Evolutionary conservation across 2,888 invertebrate species (phyloP).

Genomic region (Caenorhabditis uteleia): DNA sequence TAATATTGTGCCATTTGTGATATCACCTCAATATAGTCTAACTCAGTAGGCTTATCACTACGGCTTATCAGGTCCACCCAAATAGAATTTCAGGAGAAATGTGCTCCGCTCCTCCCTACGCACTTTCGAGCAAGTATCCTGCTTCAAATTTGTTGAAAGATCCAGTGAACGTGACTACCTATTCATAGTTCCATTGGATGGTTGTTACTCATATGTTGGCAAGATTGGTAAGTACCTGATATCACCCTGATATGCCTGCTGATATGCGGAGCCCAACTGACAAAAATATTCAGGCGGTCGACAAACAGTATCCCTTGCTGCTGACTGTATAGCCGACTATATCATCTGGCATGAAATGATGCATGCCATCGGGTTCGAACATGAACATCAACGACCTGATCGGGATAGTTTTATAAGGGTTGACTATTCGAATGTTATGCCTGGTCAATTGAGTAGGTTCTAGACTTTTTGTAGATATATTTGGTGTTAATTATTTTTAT

Average conservation of each 20-base stretch:
- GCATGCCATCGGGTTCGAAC: constrained; percentile 59
- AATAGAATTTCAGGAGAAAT: constrained; percentile 36
- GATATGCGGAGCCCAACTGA: not conserved
- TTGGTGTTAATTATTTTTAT: not conserved
- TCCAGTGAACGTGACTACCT: constrained; percentile 52
- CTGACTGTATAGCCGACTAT: constrained; percentile 58
- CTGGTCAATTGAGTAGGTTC: constrained; percentile 50
- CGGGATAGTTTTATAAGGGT: constrained; percentile 51
- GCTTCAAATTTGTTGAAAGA: constrained; percentile 58
- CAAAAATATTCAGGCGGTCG: constrained; percentile 23
- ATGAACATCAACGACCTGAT: constrained; percentile 63
- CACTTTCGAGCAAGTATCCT: constrained; percentile 50
- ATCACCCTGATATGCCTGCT: not conserved
- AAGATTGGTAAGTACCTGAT: constrained; percentile 44
- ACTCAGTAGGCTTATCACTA: constrained; percentile 38
- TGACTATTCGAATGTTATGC: constrained; percentile 50
- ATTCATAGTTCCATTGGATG: constrained; percentile 57
- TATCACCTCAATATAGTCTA: constrained; percentile 53
- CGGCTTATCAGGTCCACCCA: not conserved
- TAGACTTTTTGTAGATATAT: no score
- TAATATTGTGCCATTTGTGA: constrained; percentile 51
- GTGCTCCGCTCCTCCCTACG: constrained; percentile 44
- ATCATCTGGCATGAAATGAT: constrained; percentile 61
- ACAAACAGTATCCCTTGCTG: constrained; percentile 50
- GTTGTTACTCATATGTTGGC: constrained; percentile 64